Conservation (phyloP, 2,888 invertebrate genomes). For the Drosophila peninsularis region DNA sequence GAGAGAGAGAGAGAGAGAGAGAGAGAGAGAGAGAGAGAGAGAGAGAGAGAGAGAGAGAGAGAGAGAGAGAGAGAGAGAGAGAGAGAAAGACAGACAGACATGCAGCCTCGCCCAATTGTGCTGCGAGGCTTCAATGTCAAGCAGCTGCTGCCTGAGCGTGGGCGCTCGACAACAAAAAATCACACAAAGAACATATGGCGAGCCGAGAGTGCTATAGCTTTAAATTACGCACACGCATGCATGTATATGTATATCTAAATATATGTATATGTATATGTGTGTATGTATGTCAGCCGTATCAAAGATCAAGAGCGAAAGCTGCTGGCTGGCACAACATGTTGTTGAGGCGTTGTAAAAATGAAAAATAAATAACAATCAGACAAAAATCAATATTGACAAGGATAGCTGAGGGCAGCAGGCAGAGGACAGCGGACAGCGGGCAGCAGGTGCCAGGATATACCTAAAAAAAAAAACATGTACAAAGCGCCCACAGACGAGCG, state of each 20-base stretch:
- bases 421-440: conserved; percentile 5
- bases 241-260: not conserved
- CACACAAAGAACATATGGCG: conserved; percentile 29
- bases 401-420: conserved; percentile 16
- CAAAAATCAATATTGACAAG: conserved; percentile 74
- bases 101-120: conserved; percentile 1
- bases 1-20: not conserved
- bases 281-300: conserved; percentile 3
- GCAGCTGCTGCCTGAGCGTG: conserved; percentile 28
- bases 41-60: no score
- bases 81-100: not conserved
- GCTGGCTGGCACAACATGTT: conserved; percentile 23
- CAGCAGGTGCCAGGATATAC: conserved; percentile 22
- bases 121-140: conserved; percentile 33
- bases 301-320: conserved; percentile 35
- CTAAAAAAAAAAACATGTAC: conserved; percentile 11
- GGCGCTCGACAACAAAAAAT: conserved; percentile 12
- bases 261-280: no score
- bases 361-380: conserved; percentile 78
- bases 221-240: conserved; percentile 19
- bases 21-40: not conserved
- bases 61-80: not conserved
- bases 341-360: conserved; percentile 55
- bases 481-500: not conserved
- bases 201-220: conserved; percentile 16